Base-by-base conservation (phyloP, 1,140 invertebrate genomes). In the Aphelenchoides fujianensis region DNA sequence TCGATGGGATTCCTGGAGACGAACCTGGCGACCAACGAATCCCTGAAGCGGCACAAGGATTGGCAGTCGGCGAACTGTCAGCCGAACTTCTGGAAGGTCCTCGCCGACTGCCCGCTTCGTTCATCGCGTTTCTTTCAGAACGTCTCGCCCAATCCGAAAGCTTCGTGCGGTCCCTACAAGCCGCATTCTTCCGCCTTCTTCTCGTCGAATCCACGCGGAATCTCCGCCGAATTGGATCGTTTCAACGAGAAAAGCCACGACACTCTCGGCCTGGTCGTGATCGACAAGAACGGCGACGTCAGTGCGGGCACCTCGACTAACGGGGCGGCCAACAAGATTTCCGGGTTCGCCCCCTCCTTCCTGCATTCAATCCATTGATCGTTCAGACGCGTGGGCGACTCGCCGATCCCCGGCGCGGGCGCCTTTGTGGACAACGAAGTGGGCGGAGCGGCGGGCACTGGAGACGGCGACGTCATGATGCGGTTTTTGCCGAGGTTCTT, bases 381-480 rank as follows among this genome's bases (percentile, higher is more conserved):
- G 75, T 78, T 53, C 74, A 91, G 90, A 2, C 87, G 94, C 69
- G 90, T 97, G 31, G 94, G 95, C 0, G 96, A 98, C 84, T 94
- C 93, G 0, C 94, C 95, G 0, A 92, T 98, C 76, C 89, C 92
- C 12, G 96, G 96, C 3, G 89, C 94, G 67, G 96, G 96, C 16
- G 92, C 91, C 1, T 98, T 97, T 86, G 94, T 92, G 0, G 94
- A 96, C 82, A 90, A 91, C 80, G 86, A 88, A 36, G 89, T 93
- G 23, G 96, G 96, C 0, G 96, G 91, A 1, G 95, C 95, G 9
- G 91, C 90, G 5, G 93, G 90, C 1, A 98, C 96, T 1, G 96
- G 95, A 0, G 94, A 97, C 87, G 96, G 96, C 1, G 96, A 98
- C 86, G 86, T 97, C 5, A 95, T 98, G 92, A 91, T 97, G 89